A percentile compares a stretch with the other conserved stretches of the same genome.
phyloP scores from a whole-genome alignment of 2,888 invertebrate species.

The Stenichneumon culpator region DNA sequence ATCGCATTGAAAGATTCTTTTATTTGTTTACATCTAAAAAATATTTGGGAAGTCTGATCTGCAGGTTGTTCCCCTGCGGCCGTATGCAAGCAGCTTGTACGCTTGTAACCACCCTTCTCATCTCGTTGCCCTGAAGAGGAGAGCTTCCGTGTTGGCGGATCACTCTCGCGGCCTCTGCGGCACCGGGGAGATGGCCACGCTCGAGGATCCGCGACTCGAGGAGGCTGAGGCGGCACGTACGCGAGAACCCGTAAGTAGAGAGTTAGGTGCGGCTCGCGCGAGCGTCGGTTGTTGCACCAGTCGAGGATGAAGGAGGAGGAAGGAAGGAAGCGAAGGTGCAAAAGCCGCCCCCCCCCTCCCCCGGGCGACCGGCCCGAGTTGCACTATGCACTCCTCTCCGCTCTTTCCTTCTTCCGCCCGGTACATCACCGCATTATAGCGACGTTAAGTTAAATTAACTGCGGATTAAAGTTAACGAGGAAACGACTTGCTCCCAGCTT shows the following conservation, averaged over 20 bases:
- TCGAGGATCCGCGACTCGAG: constrained; percentile 3
- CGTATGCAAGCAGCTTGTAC: constrained; percentile 2
- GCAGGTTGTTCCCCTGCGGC: not conserved
- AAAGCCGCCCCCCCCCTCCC: constrained; percentile 26
- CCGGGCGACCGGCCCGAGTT: not conserved
- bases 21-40: not conserved
- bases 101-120: not conserved
- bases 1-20: not conserved
- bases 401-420: constrained; percentile 58
- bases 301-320: constrained; percentile 38
- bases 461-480: constrained; percentile 79
- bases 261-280: constrained; percentile 45
- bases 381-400: constrained; percentile 8
- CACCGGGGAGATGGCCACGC: constrained; percentile 17
- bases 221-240: constrained; percentile 53
- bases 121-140: constrained; percentile 9
- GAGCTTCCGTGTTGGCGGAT: constrained; percentile 41
- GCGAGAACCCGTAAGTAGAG: constrained; percentile 50
- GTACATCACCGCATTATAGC: constrained; percentile 76
- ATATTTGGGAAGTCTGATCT: not conserved
- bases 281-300: not conserved
- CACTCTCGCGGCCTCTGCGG: constrained; percentile 16
- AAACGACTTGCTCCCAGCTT: constrained; percentile 78
- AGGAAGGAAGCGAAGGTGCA: constrained; percentile 39
- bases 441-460: constrained; percentile 80